Percentiles rank a stretch among this genome's conserved stretches.
phyloP scores from a whole-genome alignment of 1,140 invertebrate genomes.

The Drosophila quadrilineata region DNA sequence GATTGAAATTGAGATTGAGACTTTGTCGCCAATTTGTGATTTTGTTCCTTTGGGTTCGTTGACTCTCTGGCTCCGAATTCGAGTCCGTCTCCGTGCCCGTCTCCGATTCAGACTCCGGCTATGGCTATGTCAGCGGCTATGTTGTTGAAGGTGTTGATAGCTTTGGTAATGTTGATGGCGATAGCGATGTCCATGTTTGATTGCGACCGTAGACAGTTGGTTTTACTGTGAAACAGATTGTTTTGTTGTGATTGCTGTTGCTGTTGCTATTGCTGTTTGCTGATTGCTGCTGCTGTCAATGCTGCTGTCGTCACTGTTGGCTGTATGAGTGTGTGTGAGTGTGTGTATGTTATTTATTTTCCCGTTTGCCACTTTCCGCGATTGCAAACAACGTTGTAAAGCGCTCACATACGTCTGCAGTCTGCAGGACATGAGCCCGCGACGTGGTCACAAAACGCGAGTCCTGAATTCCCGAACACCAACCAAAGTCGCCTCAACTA shows the following conservation, averaged over 20 bases:
- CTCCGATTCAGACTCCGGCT: slow-evolving; percentile 19
- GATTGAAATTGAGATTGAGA: not conserved
- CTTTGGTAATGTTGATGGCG: slow-evolving; percentile 4
- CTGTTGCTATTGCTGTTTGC: slow-evolving; percentile 5
- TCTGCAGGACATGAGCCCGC: slow-evolving; percentile 59
- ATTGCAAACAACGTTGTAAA: slow-evolving; percentile 77
- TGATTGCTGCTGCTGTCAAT: not conserved
- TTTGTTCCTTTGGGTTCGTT: not conserved
- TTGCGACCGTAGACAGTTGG: not conserved
- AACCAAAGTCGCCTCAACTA: slow-evolving; percentile 16
- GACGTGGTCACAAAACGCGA: slow-evolving; percentile 21
- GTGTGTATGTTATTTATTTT: not conserved
- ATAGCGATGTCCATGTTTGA: not conserved
- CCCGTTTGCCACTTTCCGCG: slow-evolving; percentile 64
- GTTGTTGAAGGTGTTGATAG: slow-evolving; percentile 1
- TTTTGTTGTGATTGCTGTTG: slow-evolving; percentile 5
- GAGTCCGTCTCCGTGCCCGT: slow-evolving; percentile 15
- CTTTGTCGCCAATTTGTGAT: not conserved
- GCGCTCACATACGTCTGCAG: slow-evolving; percentile 71
- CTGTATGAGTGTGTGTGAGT: slow-evolving; percentile 9
- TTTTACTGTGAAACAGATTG: too few relatives aligned
- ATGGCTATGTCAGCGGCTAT: slow-evolving; percentile 6
- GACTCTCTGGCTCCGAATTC: not conserved
- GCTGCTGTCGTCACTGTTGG: slow-evolving; percentile 42
- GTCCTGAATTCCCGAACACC: too few relatives aligned